Percentiles rank a stretch among this genome's conserved stretches.
Evolutionary conservation across 1,140 invertebrate genomes (phyloP).

Genomic region (Drepana arcuata): DNA sequence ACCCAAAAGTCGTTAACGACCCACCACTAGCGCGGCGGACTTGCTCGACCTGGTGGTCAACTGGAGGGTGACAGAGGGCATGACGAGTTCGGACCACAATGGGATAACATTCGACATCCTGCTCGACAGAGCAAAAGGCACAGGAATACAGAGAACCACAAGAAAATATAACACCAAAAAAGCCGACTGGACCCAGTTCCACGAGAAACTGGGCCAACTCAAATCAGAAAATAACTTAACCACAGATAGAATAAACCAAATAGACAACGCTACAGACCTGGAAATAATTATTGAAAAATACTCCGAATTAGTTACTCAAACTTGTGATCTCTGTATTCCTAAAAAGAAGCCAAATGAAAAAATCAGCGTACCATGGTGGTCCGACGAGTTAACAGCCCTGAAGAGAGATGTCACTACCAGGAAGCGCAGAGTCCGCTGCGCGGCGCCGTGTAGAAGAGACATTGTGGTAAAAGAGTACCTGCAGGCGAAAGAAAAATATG

Average conservation of each 20-base stretch:
- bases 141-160: conserved; percentile 3
- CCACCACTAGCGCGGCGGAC: too few species aligned
- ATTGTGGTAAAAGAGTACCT: neutral
- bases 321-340: conserved; percentile 10
- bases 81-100: conserved; percentile 15
- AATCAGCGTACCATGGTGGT: conserved; percentile 4
- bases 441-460: neutral
- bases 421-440: neutral
- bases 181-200: conserved; percentile 7
- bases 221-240: conserved; percentile 4
- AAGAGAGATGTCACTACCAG: neutral
- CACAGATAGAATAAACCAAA: conserved; percentile 1
- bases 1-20: too few species aligned
- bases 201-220: conserved; percentile 3
- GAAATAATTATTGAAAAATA: conserved; percentile 1
- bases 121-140: neutral
- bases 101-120: conserved; percentile 2
- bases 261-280: neutral
- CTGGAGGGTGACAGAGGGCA: conserved; percentile 5
- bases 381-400: neutral
- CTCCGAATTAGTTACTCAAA: neutral
- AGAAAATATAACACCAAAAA: conserved; percentile 10
- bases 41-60: neutral
- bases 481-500: conserved; percentile 2
- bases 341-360: conserved; percentile 5